Conservation (phyloP, 2,888 invertebrate species). For the Amiota mariae region DNA sequence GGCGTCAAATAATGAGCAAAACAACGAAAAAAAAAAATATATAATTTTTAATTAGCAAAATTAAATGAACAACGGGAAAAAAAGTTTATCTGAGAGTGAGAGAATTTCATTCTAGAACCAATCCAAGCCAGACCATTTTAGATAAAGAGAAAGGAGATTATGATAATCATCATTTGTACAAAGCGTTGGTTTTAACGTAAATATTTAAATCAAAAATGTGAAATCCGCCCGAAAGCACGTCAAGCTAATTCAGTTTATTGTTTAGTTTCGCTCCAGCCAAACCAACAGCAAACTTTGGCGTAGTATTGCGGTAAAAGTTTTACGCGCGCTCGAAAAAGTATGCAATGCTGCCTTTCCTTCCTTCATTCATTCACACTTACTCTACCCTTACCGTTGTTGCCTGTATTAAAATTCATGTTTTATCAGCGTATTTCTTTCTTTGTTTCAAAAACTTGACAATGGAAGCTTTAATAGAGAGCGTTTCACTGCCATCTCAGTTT, state of each 20-base stretch:
- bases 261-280: background rate
- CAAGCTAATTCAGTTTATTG: conserved; percentile 16
- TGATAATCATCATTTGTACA: too few relatives aligned
- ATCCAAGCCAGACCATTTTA: too few relatives aligned
- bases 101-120: too few relatives aligned
- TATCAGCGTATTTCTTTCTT: conserved; percentile 5
- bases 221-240: conserved; percentile 18
- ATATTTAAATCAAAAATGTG: conserved; percentile 10
- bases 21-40: too few relatives aligned
- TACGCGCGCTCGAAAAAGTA: conserved; percentile 51
- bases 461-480: too few relatives aligned
- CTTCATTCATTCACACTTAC: too few relatives aligned
- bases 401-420: conserved; percentile 66
- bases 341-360: conserved; percentile 57
- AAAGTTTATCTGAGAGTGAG: too few relatives aligned
- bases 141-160: too few relatives aligned
- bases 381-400: conserved; percentile 35
- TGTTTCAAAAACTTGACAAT: conserved; percentile 9
- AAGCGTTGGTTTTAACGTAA: background rate
- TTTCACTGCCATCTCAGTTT: too few relatives aligned
- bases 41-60: conserved; percentile 3
- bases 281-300: conserved; percentile 50
- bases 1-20: too few relatives aligned
- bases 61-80: background rate
- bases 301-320: conserved; percentile 49